Evolutionary conservation across 2,113 vertebrate genomes (phyloP).

Genomic region (Ornithorhynchus anatinus): DNA sequence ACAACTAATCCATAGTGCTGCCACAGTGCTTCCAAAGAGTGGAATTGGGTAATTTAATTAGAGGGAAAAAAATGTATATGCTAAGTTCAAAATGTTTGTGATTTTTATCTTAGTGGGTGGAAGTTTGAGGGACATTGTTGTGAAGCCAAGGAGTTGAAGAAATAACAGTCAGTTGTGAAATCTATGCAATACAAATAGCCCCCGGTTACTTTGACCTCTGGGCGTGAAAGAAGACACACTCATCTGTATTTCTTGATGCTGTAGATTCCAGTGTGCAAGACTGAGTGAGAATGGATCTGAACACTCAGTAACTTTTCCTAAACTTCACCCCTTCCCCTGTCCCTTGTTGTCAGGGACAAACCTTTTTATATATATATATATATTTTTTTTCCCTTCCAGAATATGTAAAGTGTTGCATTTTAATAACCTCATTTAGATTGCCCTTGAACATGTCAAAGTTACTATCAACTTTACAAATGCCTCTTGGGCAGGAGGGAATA

Average conservation of each 20-base stretch:
- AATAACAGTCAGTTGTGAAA: conserved; percentile 54
- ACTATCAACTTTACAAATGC: conserved; percentile 41
- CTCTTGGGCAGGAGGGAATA: conserved; percentile 43
- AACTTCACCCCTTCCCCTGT: conserved; percentile 13
- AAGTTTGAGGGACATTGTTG: conserved; percentile 21
- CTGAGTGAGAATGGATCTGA: background rate
- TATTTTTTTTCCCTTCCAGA: conserved; percentile 17
- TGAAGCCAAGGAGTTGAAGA: conserved; percentile 40
- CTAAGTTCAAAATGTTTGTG: conserved; percentile 51
- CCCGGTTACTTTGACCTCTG: conserved; percentile 53
- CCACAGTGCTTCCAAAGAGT: too few species aligned
- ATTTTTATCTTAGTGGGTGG: conserved; percentile 45
- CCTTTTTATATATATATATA: too few species aligned
- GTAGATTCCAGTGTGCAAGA: conserved; percentile 9
- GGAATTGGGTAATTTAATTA: too few species aligned
- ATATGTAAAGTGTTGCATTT: conserved; percentile 61
- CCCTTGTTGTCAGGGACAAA: conserved; percentile 42
- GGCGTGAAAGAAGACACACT: background rate
- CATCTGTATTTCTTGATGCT: conserved; percentile 13
- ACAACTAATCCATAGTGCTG: too few species aligned
- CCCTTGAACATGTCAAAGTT: conserved; percentile 53
- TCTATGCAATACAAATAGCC: conserved; percentile 54
- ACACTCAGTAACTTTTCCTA: conserved; percentile 33
- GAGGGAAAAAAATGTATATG: conserved; percentile 17
- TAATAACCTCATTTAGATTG: conserved; percentile 63